A percentile compares a stretch with the other conserved stretches of the same genome.
Evolutionary conservation across 2,888 invertebrate genomes (phyloP).

Genomic region (Kryphioiulus occultus): DNA sequence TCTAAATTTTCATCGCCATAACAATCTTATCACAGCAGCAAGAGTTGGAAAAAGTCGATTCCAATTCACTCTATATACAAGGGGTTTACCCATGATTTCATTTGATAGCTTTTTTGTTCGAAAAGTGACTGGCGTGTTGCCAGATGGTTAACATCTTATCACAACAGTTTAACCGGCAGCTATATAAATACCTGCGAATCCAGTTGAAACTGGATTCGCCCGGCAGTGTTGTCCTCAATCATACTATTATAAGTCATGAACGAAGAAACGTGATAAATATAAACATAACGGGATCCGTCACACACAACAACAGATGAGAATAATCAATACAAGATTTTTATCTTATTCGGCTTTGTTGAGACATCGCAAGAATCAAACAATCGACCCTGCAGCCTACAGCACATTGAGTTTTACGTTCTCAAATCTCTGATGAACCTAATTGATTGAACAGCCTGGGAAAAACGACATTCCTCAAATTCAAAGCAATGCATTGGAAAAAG

Average conservation of each 20-base stretch:
- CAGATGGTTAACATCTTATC: conserved; percentile 5
- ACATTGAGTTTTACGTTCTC: background rate
- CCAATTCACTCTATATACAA: background rate
- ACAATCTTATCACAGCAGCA: background rate
- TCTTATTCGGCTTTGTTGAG: background rate
- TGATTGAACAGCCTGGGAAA: background rate
- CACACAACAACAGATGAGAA: background rate
- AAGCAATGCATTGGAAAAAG: background rate
- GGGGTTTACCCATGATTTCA: background rate
- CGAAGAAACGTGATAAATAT: background rate
- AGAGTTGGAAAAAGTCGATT: background rate
- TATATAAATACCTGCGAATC: background rate
- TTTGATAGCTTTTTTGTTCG: background rate
- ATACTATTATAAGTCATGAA: background rate
- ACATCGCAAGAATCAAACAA: background rate
- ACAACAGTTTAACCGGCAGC: background rate
- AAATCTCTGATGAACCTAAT: background rate
- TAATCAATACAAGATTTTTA: background rate
- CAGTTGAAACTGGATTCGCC: background rate
- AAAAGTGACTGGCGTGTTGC: background rate
- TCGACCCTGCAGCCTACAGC: background rate
- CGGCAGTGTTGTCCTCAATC: background rate
- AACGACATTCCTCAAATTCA: no score
- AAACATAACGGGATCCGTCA: background rate
- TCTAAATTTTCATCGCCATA: background rate